Evolutionary conservation across 2,888 invertebrate species (phyloP).

Genomic region (Panorpa germanica): DNA sequence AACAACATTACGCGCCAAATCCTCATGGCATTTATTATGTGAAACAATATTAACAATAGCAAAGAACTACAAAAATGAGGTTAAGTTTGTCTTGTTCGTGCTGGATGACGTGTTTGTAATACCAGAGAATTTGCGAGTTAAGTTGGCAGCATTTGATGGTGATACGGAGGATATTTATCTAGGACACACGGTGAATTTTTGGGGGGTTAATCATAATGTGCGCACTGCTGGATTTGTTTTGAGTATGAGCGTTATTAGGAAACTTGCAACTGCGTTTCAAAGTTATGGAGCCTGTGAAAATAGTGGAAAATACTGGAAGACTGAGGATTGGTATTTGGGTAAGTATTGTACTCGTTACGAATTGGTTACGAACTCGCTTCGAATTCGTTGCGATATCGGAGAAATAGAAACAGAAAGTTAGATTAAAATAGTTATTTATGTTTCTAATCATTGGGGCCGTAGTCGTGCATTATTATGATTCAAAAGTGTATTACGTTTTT

Average conservation of each 20-base stretch:
- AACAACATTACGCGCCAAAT: too few species aligned
- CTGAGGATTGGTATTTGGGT: constrained; percentile 37
- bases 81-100: constrained; percentile 32
- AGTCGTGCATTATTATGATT: too few species aligned
- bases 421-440: too few species aligned
- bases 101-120: constrained; percentile 33
- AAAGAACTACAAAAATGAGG: too few species aligned
- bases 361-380: too few species aligned
- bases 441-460: too few species aligned
- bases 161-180: too few species aligned
- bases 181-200: constrained; percentile 31
- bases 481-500: too few species aligned
- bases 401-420: too few species aligned
- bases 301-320: constrained; percentile 30
- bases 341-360: constrained; percentile 9
- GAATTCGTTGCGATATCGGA: too few species aligned
- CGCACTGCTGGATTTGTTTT: constrained; percentile 34
- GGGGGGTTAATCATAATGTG: constrained; percentile 32
- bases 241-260: constrained; percentile 26
- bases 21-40: too few species aligned
- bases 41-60: too few species aligned
- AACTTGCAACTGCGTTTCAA: constrained; percentile 23
- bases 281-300: constrained; percentile 23
- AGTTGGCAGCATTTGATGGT: constrained; percentile 23
- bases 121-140: constrained; percentile 31